phyloP scores from a whole-genome alignment of 1,140 invertebrate genomes.

The Aplysia californica region DNA sequence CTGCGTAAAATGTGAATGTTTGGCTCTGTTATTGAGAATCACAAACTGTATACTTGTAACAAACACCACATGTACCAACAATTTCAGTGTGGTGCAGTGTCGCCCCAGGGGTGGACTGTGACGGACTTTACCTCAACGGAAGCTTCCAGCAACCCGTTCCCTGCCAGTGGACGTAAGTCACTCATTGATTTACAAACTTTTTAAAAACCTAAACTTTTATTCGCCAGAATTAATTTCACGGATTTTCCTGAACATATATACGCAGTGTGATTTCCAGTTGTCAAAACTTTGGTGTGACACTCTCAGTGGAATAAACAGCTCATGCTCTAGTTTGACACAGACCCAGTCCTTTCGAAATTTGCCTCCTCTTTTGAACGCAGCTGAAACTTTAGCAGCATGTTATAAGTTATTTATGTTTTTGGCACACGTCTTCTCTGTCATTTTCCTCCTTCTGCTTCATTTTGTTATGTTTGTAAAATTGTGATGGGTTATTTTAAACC shows the following conservation, averaged over 20 bases:
- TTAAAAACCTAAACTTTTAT: background rate
- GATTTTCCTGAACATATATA: background rate
- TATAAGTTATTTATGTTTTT: too few species aligned
- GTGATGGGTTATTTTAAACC: background rate
- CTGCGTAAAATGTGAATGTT: background rate
- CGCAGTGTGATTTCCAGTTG: background rate
- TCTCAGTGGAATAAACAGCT: background rate
- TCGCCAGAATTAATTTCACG: background rate
- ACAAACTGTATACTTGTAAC: constrained; percentile 2
- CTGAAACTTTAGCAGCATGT: too few species aligned
- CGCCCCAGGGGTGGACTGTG: constrained; percentile 84
- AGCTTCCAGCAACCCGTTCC: constrained; percentile 85
- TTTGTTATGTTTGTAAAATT: background rate
- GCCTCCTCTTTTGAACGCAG: too few species aligned
- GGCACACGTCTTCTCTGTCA: too few species aligned
- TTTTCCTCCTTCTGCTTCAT: background rate
- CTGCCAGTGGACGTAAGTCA: constrained; percentile 79
- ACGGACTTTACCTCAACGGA: constrained; percentile 79
- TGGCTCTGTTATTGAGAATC: background rate
- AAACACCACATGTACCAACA: background rate
- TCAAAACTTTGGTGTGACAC: background rate
- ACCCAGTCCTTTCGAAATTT: background rate
- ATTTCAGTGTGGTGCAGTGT: constrained; percentile 83
- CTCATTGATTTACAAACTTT: background rate
- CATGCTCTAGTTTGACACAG: background rate